Evolutionary conservation across 1,140 invertebrate genomes (phyloP), one percentile per base, ranked within the genome.

Genomic region (Magallana ariakensis): DNA sequence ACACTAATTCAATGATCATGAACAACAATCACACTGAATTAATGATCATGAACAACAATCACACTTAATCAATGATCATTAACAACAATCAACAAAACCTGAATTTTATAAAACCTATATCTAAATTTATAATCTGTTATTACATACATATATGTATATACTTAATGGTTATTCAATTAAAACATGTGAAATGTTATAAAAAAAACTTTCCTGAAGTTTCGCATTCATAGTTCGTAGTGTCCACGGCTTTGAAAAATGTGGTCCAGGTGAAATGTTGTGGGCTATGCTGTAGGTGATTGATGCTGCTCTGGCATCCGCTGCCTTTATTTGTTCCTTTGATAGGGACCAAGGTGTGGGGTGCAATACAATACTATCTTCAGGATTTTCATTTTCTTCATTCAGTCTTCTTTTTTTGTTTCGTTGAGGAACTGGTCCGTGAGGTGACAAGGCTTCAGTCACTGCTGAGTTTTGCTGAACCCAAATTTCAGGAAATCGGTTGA

Each of bases 161-260:
- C 33, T 3, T 33, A 33, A 33, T 33, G 33, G 33, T 33, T 33
- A 33, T 33, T 33, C 33, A 33, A 33, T 33, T 33, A 4, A 33
- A 33, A 33, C 33, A 3, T n/a, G n/a, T n/a, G n/a, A n/a, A n/a
- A 33, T 33, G 1, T 33, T 33, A n/a, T 33, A 33, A 33, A 33
- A 33, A 33, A 33, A 33, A 33, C 33, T 33, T 33, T 1, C 33
- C 33, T 33, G 33, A 33, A 33, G 33, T 33, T 33, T 33, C 4
- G 33, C 26, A 82, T 82, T 46, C 80, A 82, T 82, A 8, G 80
- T 82, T 9, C 80, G 33, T 19, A 82, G 53, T 16, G 80, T 82
- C 80, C 80, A 82, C 54, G 33, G 26, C 54, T 54, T 82, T 46
- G 80, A 53, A 15, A 82, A 82, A 19, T 82, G 80, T 46, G 46